Evolutionary conservation across 2,888 invertebrate genomes (phyloP), one percentile per base, ranked within the genome.

Genomic region (Allophyes oxyacanthae): DNA sequence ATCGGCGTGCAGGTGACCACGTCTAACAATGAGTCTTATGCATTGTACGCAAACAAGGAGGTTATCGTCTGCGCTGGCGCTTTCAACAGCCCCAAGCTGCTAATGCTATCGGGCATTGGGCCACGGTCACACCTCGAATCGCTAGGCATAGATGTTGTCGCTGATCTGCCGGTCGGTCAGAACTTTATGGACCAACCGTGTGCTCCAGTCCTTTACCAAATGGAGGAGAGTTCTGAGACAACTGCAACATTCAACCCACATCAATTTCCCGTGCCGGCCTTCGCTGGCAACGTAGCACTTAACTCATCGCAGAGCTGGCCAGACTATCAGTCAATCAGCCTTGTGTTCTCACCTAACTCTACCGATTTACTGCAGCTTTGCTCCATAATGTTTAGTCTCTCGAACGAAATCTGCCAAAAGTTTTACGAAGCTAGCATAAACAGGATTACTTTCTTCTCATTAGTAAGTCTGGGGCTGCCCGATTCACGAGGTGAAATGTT

Each of bases 381-480:
- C 11, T 13, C 54, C 89, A 95, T 37, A 94, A 95, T 81, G 90
- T 86, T 76, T 85, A 92, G 15, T 88, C 95, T 63, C 94, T 95
- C 75, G 0, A 42, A 77, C 0, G 58, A 69, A 3, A 28, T 84
- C 2, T 81, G 82, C 37, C 55, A 79, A 14, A 67, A 55, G 7
- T 44, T 82, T 13, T 69, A 66, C 4, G 64, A 75, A 3, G 79
- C 73, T 6, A 75, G 71, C 33, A 46, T 26, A 10, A 64, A 50
- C 9, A 45, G 50, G 9, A 57, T 25, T 0, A 41, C 36, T 0
- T 13, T 44, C 5, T 38, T 66, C 6, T 45, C 20, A 10, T 45
- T 62, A 8, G 0, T 49, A 7, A 49, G 55, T 33, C 14, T 66
- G 0, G 9, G 56, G 15, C 30, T 49, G 0, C 69, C 73, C 1